Evolutionary conservation across 2,797 vertebrate species (phyloP), one percentile per base, ranked within the genome.

Genomic region (Ataeniobius toweri): DNA sequence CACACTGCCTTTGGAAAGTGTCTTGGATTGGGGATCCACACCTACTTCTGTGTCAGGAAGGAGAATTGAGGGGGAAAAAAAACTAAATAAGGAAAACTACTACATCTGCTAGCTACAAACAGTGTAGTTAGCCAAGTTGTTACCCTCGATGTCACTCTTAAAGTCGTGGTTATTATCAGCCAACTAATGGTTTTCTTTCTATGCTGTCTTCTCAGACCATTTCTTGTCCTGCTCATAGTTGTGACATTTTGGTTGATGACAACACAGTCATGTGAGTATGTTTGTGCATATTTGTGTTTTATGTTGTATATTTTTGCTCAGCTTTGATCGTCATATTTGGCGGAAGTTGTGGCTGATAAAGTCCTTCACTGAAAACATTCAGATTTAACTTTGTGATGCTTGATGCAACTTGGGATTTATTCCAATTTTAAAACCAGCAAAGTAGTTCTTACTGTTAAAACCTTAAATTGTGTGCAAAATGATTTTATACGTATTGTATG

Each of bases 261-360:
- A 99, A 98, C 95, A 99, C 98, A 93, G 98, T 99, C 94, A 99
- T 99, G 98, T 99, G 96, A 99, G 98, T 99, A 95, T 98, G 94
- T 78, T 70, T 77, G 26, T 85, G 14, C 13, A 56, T 79, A 0
- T 59, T 36, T 61, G 78, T 78, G 1, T 78, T 82, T 75, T 56
- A 31, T 84, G 16, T 77, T 69, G 0, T 74, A 73, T 5, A 6
- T 63, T 79, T 22, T 71, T 74, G 36, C 5, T 69, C n/a, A 74
- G 14, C n/a, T 73, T 36, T 71, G 51, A 58, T 76, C 22, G 46
- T 24, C 31, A 74, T 44, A 58, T 0, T 0, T 68, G 26, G 59
- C 36, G 65, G n/a, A 50, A 41, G 6, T 50, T 78, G 39, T 50
- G 13, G 71, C 2, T 72, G 48, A 75, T 1, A 5, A n/a, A 46